These are phyloP conservation scores for Manis javanica DNA, from an alignment of 2,797 vertebrate species.

Conservation along the genomic window DNA sequence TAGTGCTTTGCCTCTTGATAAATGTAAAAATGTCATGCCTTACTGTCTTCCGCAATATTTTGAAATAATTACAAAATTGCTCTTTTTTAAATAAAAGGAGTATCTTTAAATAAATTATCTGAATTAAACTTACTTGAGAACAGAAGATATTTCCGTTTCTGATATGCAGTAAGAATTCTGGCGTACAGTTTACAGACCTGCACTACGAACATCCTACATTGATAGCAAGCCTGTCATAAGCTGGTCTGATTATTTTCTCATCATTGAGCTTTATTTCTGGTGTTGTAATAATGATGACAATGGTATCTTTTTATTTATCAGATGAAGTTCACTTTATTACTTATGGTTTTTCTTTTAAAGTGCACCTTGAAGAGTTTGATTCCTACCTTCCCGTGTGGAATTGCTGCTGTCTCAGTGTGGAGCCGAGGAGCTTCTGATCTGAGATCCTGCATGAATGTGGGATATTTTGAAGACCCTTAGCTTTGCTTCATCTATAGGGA, in stretches of 20 bases:
- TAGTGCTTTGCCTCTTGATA: not conserved
- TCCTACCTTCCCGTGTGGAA: not conserved
- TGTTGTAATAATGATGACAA: not conserved
- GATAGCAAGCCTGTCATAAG: not conserved
- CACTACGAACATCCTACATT: not conserved
- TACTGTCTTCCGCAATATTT: not conserved
- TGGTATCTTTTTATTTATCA: slow-evolving; percentile 24
- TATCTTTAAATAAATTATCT: not conserved
- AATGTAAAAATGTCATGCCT: not conserved
- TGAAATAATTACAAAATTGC: slow-evolving; percentile 19
- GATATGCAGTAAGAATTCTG: not conserved
- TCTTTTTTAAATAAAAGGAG: not conserved
- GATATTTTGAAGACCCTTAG: not conserved
- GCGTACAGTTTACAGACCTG: not conserved
- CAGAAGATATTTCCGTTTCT: not conserved
- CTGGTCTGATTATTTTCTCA: not conserved
- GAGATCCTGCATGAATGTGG: not conserved
- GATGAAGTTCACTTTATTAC: not conserved
- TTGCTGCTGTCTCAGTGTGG: not conserved
- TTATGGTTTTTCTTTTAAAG: slow-evolving; percentile 26
- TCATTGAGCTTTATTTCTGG: slow-evolving; percentile 1
- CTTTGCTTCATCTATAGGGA: not conserved
- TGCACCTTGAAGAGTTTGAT: not conserved
- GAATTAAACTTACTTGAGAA: slow-evolving; percentile 6
- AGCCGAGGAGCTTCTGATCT: not conserved